Conservation (phyloP, 2,888 invertebrate species). For the Ophraella communa region DNA sequence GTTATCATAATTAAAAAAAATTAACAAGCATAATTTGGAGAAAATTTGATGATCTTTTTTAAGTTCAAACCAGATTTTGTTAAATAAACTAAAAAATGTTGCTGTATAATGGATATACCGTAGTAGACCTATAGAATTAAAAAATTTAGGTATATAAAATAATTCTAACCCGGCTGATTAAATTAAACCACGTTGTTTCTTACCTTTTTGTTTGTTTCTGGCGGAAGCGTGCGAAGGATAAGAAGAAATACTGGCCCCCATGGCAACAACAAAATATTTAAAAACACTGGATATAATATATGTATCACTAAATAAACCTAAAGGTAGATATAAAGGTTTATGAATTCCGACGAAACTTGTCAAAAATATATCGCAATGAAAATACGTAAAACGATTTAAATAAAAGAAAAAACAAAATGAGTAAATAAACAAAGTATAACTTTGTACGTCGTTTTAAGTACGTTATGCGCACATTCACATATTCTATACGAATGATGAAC, state of each 20-base stretch:
- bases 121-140: too few species aligned
- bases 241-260: conserved; percentile 2
- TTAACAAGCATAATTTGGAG: too few species aligned
- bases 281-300: neutral
- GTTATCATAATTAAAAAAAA: too few species aligned
- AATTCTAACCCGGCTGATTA: too few species aligned
- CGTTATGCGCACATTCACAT: neutral
- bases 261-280: neutral
- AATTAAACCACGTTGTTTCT: neutral
- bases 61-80: too few species aligned
- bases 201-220: conserved; percentile 10
- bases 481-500: neutral
- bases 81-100: too few species aligned
- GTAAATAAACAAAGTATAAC: neutral
- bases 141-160: too few species aligned
- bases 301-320: too few species aligned
- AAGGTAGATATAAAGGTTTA: too few species aligned
- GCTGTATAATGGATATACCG: too few species aligned
- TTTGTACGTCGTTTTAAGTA: neutral
- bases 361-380: neutral
- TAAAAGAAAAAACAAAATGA: neutral
- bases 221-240: neutral
- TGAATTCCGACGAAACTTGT: too few species aligned
- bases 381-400: neutral
- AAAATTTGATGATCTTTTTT: too few species aligned